Evolutionary conservation across 1,140 invertebrate genomes (phyloP).

Genomic region (Hydropsyche tenuis): DNA sequence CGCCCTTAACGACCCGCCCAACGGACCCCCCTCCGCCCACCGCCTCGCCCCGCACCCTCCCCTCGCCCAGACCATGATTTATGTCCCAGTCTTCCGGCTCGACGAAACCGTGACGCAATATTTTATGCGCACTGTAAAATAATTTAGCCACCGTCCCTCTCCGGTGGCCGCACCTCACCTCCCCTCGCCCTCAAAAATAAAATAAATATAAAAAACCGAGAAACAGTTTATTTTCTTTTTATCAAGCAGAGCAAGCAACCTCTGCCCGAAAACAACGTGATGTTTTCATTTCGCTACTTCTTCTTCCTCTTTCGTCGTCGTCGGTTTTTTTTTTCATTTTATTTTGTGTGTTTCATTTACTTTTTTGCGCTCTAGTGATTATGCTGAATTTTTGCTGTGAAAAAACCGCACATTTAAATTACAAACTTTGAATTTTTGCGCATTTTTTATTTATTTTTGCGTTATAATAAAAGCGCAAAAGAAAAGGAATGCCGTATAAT

Average conservation of each 20-base stretch:
- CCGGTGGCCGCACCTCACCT: no score
- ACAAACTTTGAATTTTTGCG: no score
- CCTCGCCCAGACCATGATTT: slow-evolving; percentile 44
- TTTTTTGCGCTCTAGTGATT: not conserved
- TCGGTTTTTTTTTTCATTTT: slow-evolving; percentile 7
- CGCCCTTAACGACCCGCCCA: not conserved
- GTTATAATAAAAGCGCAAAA: slow-evolving; percentile 1
- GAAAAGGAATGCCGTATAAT: not conserved
- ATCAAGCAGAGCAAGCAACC: slow-evolving; percentile 34
- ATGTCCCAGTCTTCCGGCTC: slow-evolving; percentile 49
- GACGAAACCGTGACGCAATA: slow-evolving; percentile 50
- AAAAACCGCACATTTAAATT: no score
- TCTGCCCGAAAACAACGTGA: slow-evolving; percentile 27
- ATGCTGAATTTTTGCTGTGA: not conserved
- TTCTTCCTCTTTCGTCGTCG: not conserved
- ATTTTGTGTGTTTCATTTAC: no score
- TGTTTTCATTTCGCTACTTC: slow-evolving; percentile 33
- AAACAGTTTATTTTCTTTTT: slow-evolving; percentile 43
- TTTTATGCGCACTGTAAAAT: slow-evolving; percentile 50
- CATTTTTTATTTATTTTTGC: no score
- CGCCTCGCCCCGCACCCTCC: not conserved
- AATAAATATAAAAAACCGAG: not conserved
- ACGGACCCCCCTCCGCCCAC: not conserved
- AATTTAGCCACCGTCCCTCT: slow-evolving; percentile 35
- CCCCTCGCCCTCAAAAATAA: no score